These are phyloP conservation scores for Rutilus rutilus DNA, from an alignment of 2,113 vertebrate genomes.

Conservation along the genomic window DNA sequence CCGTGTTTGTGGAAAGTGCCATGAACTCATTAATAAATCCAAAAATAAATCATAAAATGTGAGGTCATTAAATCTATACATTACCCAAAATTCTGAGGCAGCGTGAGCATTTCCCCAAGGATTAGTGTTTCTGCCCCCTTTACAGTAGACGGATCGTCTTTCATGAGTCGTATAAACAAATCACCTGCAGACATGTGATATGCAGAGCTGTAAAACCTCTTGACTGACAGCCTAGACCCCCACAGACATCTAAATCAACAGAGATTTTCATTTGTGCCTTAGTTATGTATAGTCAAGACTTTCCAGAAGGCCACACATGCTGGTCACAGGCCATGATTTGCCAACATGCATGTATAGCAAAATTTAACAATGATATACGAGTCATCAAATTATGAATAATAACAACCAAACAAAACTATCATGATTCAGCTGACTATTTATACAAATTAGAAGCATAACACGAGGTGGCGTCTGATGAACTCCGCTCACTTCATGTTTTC, in stretches of 20 bases:
- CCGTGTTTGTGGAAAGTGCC: not conserved
- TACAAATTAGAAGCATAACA: not conserved
- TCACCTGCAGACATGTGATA: constrained; percentile 77
- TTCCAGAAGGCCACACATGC: not conserved
- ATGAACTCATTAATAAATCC: not conserved
- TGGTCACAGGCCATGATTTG: not conserved
- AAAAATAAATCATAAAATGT: not conserved
- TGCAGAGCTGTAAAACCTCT: constrained; percentile 21
- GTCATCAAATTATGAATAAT: not conserved
- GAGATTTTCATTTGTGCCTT: too few relatives aligned
- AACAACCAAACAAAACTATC: not conserved
- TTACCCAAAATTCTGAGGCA: constrained; percentile 99
- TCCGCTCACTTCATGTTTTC: constrained; percentile 10
- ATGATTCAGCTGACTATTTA: not conserved
- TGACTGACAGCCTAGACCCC: not conserved
- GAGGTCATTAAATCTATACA: not conserved
- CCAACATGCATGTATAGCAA: not conserved
- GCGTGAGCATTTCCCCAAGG: constrained; percentile 97
- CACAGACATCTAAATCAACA: not conserved
- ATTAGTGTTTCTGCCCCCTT: constrained; percentile 93
- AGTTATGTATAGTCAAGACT: not conserved
- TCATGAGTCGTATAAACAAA: constrained; percentile 90
- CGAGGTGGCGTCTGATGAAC: not conserved
- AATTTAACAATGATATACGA: not conserved
- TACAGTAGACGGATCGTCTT: constrained; percentile 92